Base-by-base conservation (phyloP, 2,888 invertebrate species). In the Eupithecia abbreviata region DNA sequence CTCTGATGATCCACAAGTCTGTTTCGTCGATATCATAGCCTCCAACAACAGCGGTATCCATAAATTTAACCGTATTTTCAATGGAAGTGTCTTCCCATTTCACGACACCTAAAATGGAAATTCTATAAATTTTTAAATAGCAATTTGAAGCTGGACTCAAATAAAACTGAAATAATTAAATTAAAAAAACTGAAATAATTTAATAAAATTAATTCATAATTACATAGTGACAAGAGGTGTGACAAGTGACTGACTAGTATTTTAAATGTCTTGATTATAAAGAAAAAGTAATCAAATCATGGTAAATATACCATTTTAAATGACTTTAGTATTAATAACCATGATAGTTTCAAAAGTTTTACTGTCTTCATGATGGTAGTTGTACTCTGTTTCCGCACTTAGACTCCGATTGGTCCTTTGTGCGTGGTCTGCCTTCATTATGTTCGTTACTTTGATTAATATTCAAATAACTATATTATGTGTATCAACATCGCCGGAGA, bases 1-100 rank as follows among this genome's bases (percentile, higher is more conserved):
- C n/a, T 73, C 77, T 74, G 51, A 79, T 77, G 18, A 79, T 65
- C 79, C 77, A 79, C 66, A 79, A 68, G 15, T 74, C 65, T n/a
- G 75, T 68, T 9, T 65, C 43, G 42, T 79, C 79, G 15, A 71
- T 66, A 18, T 79, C 79, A 9, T 79, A 71, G 12, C 79, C 79
- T 1, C 77, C 79, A 2, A 73, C 30, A 0, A 79, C 67, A 9
- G 73, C 77, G 47, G 15, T 65, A n/a, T 73, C 73, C 15, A 45
- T 15, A 7, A 76, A 51, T 13, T 41, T 10, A 4, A 15, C 3
- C 5, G 73, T 71, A 41, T 41, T 55, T 4, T 55, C 47, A 18
- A 72, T 72, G 0, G 62, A 9, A 2, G 72, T 55, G 15, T 68
- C 15, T 41, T 74, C 55, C 77, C 77, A 77, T 72, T 72, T 65